Conservation (phyloP, 2,113 vertebrate species). For the Todiramphus saurophagus region DNA sequence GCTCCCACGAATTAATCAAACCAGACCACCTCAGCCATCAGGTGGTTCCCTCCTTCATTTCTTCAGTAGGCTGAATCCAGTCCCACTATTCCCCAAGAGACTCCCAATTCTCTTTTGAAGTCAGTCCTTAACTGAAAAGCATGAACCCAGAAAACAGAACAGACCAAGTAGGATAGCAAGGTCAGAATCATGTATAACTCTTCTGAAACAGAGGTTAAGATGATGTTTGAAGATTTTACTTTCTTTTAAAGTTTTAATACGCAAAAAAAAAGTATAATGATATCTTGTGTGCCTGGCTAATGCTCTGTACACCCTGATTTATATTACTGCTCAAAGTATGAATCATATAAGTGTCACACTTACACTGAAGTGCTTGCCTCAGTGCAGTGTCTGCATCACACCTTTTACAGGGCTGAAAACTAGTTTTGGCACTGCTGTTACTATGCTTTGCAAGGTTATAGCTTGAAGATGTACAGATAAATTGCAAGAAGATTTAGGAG, state of each 20-base stretch:
- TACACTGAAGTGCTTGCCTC: background rate
- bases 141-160: background rate
- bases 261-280: background rate
- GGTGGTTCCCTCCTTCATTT: background rate
- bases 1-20: background rate
- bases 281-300: background rate
- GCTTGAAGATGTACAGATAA: background rate
- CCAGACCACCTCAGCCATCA: background rate
- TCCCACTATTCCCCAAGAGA: background rate
- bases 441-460: background rate
- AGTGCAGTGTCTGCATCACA: background rate
- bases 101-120: background rate
- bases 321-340: background rate
- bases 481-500: background rate
- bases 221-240: background rate
- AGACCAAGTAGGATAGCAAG: background rate
- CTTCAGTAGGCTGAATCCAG: background rate
- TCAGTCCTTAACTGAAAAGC: background rate
- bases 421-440: background rate
- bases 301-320: background rate
- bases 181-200: background rate
- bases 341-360: background rate
- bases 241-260: background rate
- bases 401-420: background rate
- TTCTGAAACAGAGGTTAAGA: background rate